Conservation (phyloP, 2,888 invertebrate genomes). For the Ophonus ardosiacus region DNA sequence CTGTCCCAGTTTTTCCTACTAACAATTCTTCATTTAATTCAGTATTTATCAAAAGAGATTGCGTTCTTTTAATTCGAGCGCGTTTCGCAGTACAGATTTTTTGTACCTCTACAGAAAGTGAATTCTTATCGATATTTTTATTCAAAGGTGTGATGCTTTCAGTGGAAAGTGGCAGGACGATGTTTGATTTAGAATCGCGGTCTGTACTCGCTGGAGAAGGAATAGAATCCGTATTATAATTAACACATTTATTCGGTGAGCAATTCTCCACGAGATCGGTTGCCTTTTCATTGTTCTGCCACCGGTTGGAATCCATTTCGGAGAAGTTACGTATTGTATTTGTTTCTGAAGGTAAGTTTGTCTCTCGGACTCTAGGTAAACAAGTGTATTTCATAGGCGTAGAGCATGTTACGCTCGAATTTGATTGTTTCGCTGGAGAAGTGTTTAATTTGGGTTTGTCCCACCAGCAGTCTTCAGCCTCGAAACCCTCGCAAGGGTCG, state of each 20-base stretch:
- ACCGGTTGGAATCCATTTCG: slow-evolving; percentile 17
- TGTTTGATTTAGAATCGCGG: neutral
- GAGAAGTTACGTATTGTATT: slow-evolving; percentile 28
- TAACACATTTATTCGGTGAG: slow-evolving; percentile 2
- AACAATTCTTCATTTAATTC: slow-evolving; percentile 66
- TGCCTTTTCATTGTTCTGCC: neutral
- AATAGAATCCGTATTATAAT: slow-evolving; percentile 16
- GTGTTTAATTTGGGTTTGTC: slow-evolving; percentile 17
- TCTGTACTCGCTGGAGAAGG: slow-evolving; percentile 20
- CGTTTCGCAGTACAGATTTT: slow-evolving; percentile 5
- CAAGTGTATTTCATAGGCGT: slow-evolving; percentile 10
- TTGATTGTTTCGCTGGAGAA: neutral
- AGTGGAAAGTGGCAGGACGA: neutral
- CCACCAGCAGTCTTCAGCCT: slow-evolving; percentile 52
- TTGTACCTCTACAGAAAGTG: neutral
- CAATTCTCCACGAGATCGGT: slow-evolving; percentile 4
- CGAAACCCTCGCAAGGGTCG: slow-evolving; percentile 51
- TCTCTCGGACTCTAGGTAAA: neutral
- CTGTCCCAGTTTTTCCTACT: slow-evolving; percentile 72
- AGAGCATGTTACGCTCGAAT: neutral
- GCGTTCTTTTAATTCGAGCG: slow-evolving; percentile 44
- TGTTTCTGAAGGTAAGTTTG: slow-evolving; percentile 8
- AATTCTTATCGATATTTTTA: neutral
- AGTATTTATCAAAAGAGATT: slow-evolving; percentile 3
- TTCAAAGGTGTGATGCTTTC: neutral